Base-by-base conservation (phyloP, 92 coral and sea anemone species). In the Umimayanthus kanabou region DNA sequence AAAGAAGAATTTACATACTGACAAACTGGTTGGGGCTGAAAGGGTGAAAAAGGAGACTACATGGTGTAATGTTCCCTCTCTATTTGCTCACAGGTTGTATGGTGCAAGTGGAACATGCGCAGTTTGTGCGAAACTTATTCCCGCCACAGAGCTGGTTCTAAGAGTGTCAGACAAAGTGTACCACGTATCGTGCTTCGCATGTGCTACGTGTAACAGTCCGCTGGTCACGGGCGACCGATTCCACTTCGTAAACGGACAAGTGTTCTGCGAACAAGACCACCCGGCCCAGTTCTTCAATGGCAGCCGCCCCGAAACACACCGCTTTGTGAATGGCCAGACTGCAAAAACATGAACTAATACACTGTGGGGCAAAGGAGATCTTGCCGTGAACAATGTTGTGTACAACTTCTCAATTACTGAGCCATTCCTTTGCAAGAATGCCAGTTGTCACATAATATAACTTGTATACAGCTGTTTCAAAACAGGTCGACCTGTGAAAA, bases 31-130 rank as follows among this genome's bases (percentile, higher is more conserved):
- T 33, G 37, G 37, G 37, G 2, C 37, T 33, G 37, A 33, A 33
- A 33, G 37, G 37, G 37, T 33, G 0, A 14, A 53, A 11, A 53
- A 53, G 58, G 14, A 53, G 14, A 53, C 14, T 9, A 53, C 58
- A 53, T 0, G 58, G 58, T 53, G 18, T 53, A 14, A 53, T 9
- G 14, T 0, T 18, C 18, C 58, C 18, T 69, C 20, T 26, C 57
- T 82, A 80, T 91, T 89, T 91, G 55, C 79, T 80, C 89, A 69
- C 22, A 90, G 92, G 72, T 67, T 90, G 66, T 90, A 90, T 81
- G 92, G 92, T 58, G 85, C 92, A 23, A 90, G 92, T 66, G 92
- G 92, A 15, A 89, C 92, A 86, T 90, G 92, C 79, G 92, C 92
- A 53, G 90, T 65, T 23, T 90, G 92, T 65, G 80, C 90, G 13